These are phyloP conservation scores for Dioctria linearis DNA, from an alignment of 2,888 invertebrate genomes.

Conservation along the genomic window DNA sequence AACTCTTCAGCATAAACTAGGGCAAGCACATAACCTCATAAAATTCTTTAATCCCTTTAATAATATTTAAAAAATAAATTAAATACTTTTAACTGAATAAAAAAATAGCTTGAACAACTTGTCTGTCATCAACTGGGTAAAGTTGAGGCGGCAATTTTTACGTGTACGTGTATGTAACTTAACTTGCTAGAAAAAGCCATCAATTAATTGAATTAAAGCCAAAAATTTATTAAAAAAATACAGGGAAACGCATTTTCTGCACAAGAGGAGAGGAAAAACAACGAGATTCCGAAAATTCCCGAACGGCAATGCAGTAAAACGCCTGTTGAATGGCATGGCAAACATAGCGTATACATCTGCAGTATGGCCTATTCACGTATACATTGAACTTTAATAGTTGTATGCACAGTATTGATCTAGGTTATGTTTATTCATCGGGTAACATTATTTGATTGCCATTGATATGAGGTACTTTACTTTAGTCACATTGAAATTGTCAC, in stretches of 20 bases:
- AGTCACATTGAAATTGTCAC: conserved; percentile 13
- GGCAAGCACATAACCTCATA: conserved; percentile 48
- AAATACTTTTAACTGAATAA: not conserved
- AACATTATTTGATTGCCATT: conserved; percentile 50
- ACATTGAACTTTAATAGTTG: conserved; percentile 57
- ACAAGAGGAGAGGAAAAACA: not conserved
- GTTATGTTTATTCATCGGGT: conserved; percentile 61
- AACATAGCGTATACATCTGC: conserved; percentile 20
- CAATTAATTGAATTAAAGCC: conserved; percentile 1
- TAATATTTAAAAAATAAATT: conserved; percentile 7
- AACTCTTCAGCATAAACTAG: conserved; percentile 36
- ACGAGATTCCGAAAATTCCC: conserved; percentile 46
- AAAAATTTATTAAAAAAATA: not conserved
- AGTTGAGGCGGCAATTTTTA: too few relatives aligned
- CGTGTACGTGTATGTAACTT: too few relatives aligned
- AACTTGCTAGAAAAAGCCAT: too few relatives aligned
- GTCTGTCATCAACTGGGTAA: too few relatives aligned
- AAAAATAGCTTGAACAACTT: too few relatives aligned
- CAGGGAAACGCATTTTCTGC: conserved; percentile 34
- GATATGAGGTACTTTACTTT: conserved; percentile 21
- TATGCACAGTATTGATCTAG: conserved; percentile 61
- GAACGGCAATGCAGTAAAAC: conserved; percentile 61
- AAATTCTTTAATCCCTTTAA: conserved; percentile 48
- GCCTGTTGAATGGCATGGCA: conserved; percentile 61
- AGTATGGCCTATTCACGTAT: conserved; percentile 49